A percentile compares a stretch with the other conserved stretches of the same genome.
phyloP scores from a whole-genome alignment of 2,888 invertebrate genomes.

The Scaptomyza reducta region DNA sequence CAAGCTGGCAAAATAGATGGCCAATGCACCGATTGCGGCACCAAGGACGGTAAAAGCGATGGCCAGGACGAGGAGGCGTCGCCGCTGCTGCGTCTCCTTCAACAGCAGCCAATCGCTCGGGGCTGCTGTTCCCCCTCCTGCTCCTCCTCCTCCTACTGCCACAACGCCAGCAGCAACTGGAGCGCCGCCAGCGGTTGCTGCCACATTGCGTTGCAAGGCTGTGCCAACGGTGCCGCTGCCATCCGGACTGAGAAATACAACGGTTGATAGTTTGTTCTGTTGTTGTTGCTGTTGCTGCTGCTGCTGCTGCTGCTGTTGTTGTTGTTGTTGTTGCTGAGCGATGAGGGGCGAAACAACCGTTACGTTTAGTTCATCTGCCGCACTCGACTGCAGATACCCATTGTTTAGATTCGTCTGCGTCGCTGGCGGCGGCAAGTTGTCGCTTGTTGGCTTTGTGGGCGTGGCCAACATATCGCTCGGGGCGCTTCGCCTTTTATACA shows the following conservation, averaged over 20 bases:
- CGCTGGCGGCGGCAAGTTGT: conserved; percentile 37
- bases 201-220: conserved; percentile 66
- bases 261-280: conserved; percentile 80
- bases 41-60: conserved; percentile 83
- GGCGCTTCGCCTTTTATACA: conserved; percentile 2
- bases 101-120: conserved; percentile 84
- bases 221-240: conserved; percentile 63
- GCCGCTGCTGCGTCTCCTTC: conserved; percentile 89
- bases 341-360: conserved; percentile 74
- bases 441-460: conserved; percentile 50
- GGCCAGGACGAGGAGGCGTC: conserved; percentile 84
- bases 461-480: conserved; percentile 59
- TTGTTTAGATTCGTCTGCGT: conserved; percentile 80
- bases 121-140: conserved; percentile 1
- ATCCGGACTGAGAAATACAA: conserved; percentile 80
- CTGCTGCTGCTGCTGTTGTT: conserved; percentile 25
- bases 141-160: not conserved
- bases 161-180: too few species aligned
- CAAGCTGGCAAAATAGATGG: conserved; percentile 83
- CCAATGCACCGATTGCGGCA: conserved; percentile 83
- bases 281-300: conserved; percentile 35
- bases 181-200: conserved; percentile 17
- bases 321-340: conserved; percentile 41
- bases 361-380: conserved; percentile 59
- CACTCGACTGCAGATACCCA: conserved; percentile 80